phyloP scores from a whole-genome alignment of 2,113 vertebrate genomes.

The Forbesichthys papilliferus region DNA sequence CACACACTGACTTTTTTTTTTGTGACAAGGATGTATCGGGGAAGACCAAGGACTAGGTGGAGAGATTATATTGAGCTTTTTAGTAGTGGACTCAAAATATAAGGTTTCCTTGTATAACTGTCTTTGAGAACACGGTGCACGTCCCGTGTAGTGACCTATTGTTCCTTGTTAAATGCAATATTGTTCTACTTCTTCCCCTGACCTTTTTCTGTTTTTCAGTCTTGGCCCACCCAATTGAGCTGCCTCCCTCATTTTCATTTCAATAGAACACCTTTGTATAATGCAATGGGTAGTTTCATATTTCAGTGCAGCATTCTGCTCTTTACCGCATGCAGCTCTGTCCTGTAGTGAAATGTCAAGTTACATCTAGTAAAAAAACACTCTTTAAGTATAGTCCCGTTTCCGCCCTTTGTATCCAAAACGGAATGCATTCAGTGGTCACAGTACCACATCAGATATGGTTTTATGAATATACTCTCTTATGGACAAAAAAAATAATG shows the following conservation, averaged over 20 bases:
- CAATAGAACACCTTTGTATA: neutral
- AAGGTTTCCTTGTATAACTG: constrained; percentile 15
- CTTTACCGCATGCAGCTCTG: neutral
- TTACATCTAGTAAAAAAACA: neutral
- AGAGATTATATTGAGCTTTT: neutral
- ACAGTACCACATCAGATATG: too few species aligned
- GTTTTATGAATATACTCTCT: too few species aligned
- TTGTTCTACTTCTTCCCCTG: constrained; percentile 42
- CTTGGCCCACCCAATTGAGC: constrained; percentile 1
- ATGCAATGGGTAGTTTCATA: neutral
- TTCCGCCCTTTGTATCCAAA: too few species aligned
- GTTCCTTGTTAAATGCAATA: constrained; percentile 35
- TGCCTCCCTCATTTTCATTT: neutral
- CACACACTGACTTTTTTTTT: neutral
- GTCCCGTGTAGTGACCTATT: constrained; percentile 36
- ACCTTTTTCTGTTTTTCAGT: constrained; percentile 33
- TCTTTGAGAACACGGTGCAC: constrained; percentile 2
- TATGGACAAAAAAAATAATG: too few species aligned
- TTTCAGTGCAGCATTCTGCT: neutral
- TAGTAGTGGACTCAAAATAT: neutral
- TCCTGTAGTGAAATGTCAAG: constrained; percentile 6
- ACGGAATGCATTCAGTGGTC: too few species aligned
- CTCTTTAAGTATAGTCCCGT: neutral
- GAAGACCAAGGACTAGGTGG: too few species aligned
- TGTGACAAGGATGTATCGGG: neutral